Evolutionary conservation across 2,113 vertebrate species (phyloP).

Genomic region (Aptenodytes patagonicus): DNA sequence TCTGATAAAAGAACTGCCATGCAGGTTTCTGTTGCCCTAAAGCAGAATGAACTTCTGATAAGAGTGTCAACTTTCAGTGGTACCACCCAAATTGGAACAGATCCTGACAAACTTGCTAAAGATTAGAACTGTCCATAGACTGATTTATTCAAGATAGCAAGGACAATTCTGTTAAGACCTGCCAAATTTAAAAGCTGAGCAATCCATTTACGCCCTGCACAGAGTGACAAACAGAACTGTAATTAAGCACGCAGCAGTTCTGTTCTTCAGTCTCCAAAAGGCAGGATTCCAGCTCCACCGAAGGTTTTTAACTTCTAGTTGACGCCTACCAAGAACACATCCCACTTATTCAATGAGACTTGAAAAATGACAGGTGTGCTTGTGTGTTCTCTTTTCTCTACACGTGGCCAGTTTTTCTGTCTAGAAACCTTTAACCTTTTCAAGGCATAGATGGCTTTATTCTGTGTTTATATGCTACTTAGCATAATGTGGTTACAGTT

Average conservation of each 20-base stretch:
- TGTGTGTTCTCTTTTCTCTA: neutral
- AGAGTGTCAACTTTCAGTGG: neutral
- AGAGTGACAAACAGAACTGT: neutral
- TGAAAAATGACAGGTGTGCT: neutral
- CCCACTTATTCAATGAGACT: neutral
- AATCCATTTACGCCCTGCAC: neutral
- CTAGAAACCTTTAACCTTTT: neutral
- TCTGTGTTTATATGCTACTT: neutral
- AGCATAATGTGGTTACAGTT: neutral
- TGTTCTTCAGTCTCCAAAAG: neutral
- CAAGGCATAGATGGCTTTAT: neutral
- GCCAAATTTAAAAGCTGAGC: neutral
- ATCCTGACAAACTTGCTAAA: slow-evolving; percentile 13
- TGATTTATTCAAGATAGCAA: slow-evolving; percentile 47
- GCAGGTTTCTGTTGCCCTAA: neutral
- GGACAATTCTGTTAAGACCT: neutral
- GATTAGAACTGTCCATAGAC: slow-evolving; percentile 14
- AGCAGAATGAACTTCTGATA: slow-evolving; percentile 15
- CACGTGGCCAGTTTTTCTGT: neutral
- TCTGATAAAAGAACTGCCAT: neutral
- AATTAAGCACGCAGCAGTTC: neutral
- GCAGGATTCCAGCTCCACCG: neutral
- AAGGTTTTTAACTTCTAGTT: neutral
- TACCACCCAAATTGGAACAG: slow-evolving; percentile 19
- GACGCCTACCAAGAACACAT: neutral